Evolutionary conservation across 1,140 invertebrate genomes (phyloP), one percentile per base, ranked within the genome.

Genomic region (Drosophila kanapiae): DNA sequence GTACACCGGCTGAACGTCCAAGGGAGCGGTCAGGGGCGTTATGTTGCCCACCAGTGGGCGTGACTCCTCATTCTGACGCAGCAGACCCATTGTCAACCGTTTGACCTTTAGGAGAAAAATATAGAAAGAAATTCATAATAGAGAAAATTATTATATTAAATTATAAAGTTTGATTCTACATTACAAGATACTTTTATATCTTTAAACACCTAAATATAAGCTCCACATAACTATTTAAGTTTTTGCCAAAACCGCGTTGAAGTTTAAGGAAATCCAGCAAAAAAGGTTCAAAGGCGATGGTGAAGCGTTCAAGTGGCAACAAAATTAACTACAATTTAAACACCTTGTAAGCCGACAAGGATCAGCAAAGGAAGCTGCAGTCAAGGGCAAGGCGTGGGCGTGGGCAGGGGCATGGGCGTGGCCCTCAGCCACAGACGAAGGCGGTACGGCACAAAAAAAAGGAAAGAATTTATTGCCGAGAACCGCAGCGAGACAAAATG

Each of bases 31-130:
- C 10, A 87, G 11, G 11, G 86, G 82, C 60, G 78, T 87, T n/a
- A 78, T 67, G 54, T 82, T 81, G 38, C 67, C 75, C 29, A 91
- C 94, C 64, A 95, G 83, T n/a, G 94, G 95, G 86, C 94, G 95
- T 80, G 94, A 95, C 82, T 95, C 95, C 68, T 95, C 95, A 71
- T 90, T 86, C 47, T 88, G 83, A 6, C 91, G 82, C 51, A 92
- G 61, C 42, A 92, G 51, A 53, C 91, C 91, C 91, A 92, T 92
- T 40, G 91, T 91, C 57, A 92, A 43, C 48, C 91, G 91, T 47
- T 92, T 92, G 62, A 92, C 91, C 91, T 92, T 69, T 27, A 43
- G 61, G 29, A 1, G 2, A 18, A 13, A 14, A 13, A 35, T 8
- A 57, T 7, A 37, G n/a, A 7, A 23, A 1, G 23, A 10, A 4